Base-by-base conservation (phyloP, 2,888 invertebrate species). In the Hermaeophaga mercurialis region DNA sequence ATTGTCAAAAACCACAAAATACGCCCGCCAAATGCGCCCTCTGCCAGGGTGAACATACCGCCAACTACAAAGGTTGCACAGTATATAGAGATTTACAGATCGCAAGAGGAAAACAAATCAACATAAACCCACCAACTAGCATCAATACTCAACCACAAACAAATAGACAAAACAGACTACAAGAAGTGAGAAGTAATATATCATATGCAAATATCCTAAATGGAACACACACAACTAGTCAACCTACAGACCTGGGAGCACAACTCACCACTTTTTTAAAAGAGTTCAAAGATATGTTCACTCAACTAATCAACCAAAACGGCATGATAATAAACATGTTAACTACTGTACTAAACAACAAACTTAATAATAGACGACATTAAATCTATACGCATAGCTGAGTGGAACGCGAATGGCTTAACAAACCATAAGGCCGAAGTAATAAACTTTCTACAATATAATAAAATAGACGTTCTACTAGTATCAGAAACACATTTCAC, bases 381-480 rank as follows among this genome's bases (percentile, higher is more conserved):
- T 15, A 45, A 15, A 45, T 26, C 26, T 14, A 6, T 46, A 17
- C 28, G 33, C 28, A 46, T 46, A 15, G 46, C 33, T 33, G 12
- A 46, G 31, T 31, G 33, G 46, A 33, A 33, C 19, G 46, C 33
- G 53, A 65, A 64, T 47, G 61, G 61, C 24, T 49, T 64, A n/a
- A 39, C 61, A 47, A 56, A 63, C 43, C 63, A 62, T 54, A 56
- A 62, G 28, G 53, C 60, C 15, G 62, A 64, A 53, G 38, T 64
- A 31, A 56, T 55, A 54, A 38, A 17, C 28, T 33, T 62, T 44
- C 15, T 50, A 49, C 57, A 46, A 39, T 50, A 57, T 49, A 36
- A 64, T 54, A 62, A 63, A 19, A 63, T 64, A 45, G 63, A 66
- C 49, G 55, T n/a, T n/a, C n/a, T n/a, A n/a, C n/a, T n/a, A n/a